Evolutionary conservation across 1,140 invertebrate genomes (phyloP).

Genomic region (Mizuhopecten yessoensis): DNA sequence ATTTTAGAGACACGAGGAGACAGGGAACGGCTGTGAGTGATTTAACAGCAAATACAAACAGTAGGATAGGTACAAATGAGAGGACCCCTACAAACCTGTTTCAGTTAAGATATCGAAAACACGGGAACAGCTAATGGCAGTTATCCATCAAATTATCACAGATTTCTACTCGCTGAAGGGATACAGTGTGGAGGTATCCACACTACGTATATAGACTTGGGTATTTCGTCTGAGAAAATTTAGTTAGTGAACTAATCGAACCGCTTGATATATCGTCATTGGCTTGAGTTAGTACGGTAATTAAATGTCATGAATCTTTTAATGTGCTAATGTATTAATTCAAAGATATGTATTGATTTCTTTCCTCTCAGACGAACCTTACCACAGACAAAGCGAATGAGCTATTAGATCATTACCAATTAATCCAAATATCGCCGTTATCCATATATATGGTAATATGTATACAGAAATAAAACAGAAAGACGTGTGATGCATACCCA

Average conservation of each 20-base stretch:
- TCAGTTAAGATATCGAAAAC: neutral
- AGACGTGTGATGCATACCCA: too few species aligned
- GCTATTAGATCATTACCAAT: too few species aligned
- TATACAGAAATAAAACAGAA: too few species aligned
- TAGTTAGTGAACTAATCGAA: neutral
- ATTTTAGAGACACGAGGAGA: neutral
- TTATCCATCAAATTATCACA: conserved; percentile 18
- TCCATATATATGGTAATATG: too few species aligned
- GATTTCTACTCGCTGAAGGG: neutral
- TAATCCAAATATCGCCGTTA: too few species aligned
- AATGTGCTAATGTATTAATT: conserved; percentile 30
- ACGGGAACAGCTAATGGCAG: neutral
- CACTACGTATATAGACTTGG: neutral
- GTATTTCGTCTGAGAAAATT: neutral
- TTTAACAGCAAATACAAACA: neutral
- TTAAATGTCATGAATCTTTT: conserved; percentile 8
- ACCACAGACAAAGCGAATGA: neutral
- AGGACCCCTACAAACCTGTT: neutral
- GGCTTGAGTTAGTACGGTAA: neutral
- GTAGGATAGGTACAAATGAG: conserved; percentile 13
- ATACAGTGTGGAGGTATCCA: neutral
- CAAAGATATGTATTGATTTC: neutral
- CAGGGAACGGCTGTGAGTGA: neutral
- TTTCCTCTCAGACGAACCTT: neutral
- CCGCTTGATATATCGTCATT: neutral